A percentile compares a stretch with the other conserved stretches of the same genome.
Conservation (phyloP, 2,113 vertebrate species). For the Piprites chloris region DNA sequence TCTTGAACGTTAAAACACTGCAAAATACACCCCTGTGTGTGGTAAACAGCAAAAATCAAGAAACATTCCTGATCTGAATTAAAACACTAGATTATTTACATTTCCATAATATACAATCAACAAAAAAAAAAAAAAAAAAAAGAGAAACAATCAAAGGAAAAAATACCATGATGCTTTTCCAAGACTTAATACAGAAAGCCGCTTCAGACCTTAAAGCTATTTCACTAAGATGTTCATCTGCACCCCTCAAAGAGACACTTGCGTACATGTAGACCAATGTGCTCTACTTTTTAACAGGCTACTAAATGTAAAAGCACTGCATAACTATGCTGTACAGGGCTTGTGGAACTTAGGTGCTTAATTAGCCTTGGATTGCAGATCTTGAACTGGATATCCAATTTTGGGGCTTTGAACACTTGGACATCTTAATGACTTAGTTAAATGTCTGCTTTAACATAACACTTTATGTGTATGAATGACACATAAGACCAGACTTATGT, state of each 20-base stretch:
- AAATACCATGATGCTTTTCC: background rate
- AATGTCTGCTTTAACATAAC: background rate
- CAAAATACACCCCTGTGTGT: background rate
- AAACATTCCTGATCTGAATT: background rate
- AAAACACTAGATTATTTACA: background rate
- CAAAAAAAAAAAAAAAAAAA: background rate
- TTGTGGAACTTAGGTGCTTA: background rate
- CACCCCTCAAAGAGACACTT: background rate
- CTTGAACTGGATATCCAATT: background rate
- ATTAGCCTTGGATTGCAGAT: background rate
- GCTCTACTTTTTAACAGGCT: background rate
- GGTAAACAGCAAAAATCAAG: background rate
- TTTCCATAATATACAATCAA: background rate
- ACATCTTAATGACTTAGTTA: background rate
- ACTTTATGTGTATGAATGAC: background rate
- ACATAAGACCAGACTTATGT: background rate
- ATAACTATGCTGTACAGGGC: background rate
- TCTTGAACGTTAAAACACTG: background rate
- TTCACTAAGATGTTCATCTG: background rate
- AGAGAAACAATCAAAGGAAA: background rate
- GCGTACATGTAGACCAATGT: background rate
- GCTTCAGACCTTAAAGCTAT: background rate
- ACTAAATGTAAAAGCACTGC: background rate
- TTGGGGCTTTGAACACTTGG: background rate
- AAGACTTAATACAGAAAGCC: background rate